Evolutionary conservation across 2,888 invertebrate species (phyloP), one percentile per base, ranked within the genome.

Genomic region (Zaprionus obscuricornis): DNA sequence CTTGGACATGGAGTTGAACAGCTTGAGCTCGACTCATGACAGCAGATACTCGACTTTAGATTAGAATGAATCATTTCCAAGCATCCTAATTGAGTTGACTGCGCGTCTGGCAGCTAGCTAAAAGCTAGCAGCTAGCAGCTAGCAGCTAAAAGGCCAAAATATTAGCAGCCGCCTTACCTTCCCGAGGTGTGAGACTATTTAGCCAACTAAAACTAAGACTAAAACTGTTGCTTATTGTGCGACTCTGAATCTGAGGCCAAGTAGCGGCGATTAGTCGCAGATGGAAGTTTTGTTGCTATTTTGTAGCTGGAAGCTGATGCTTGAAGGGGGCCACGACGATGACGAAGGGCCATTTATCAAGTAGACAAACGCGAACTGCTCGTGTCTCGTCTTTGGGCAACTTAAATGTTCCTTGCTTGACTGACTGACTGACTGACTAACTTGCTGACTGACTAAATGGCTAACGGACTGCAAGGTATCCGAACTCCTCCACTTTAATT

Each of bases 81-180:
- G 83, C 78, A 84, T 79, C 85, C 78, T 79, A 79, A 79, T 79
- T 79, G 82, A 84, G 85, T 79, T 81, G 77, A 64, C 64, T 62
- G 60, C 33, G 47, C n/a, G n/a, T n/a, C n/a, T n/a, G n/a, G n/a
- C n/a, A n/a, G n/a, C n/a, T n/a, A n/a, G n/a, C n/a, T n/a, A n/a
- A n/a, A n/a, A n/a, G 49, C 13, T 33, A 33, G 14, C 22, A 50
- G 47, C 55, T 59, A 57, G 39, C 55, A 54, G 64, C 66, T 58
- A 43, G 52, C 74, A 77, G 66, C 66, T 45, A 59, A 66, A 52
- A 69, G 66, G 58, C 77, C 74, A 70, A 81, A 84, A 84, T 78
- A 78, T 84, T 70, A 78, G 51, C 62, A 66, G 52, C 52, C 74
- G 78, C 64, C 78, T 77, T 37, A 11, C 16, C 11, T 4, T 51